Percentiles rank a stretch among this genome's conserved stretches.
Evolutionary conservation across 1,140 invertebrate genomes (phyloP).

Genomic region (Nymphalis io): DNA sequence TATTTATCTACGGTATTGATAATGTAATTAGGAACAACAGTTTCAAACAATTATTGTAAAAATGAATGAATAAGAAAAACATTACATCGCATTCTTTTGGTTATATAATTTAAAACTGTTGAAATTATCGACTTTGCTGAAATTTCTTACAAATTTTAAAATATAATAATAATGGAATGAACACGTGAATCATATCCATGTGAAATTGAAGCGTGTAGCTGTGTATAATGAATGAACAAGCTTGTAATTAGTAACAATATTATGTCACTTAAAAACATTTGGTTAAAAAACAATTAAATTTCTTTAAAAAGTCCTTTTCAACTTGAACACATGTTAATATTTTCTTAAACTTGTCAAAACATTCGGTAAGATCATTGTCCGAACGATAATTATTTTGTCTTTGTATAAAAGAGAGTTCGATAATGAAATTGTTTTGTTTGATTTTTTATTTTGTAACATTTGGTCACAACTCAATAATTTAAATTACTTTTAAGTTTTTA

Average conservation of each 20-base stretch:
- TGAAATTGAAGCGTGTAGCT: no score
- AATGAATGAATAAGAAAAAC: no score
- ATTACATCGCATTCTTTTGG: no score
- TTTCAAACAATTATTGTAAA: no score
- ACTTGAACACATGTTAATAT: conserved; percentile 1
- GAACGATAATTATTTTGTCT: conserved; percentile 10
- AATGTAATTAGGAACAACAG: no score
- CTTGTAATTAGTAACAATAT: background rate
- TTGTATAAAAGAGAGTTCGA: conserved; percentile 5
- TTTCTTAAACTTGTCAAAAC: conserved; percentile 12
- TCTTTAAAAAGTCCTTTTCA: background rate
- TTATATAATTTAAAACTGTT: no score
- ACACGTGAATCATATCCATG: no score
- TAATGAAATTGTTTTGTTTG: conserved; percentile 14
- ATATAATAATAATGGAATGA: no score
- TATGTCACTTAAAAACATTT: background rate
- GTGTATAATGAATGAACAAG: no score
- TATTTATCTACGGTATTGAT: no score
- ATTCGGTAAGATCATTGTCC: conserved; percentile 20
- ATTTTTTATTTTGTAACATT: background rate
- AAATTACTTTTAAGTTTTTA: background rate
- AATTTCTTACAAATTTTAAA: no score
- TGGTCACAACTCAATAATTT: background rate
- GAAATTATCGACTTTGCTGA: no score
- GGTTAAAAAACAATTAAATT: background rate